phyloP scores from a whole-genome alignment of 2,113 vertebrate genomes.

The Protobothrops mucrosquamatus region DNA sequence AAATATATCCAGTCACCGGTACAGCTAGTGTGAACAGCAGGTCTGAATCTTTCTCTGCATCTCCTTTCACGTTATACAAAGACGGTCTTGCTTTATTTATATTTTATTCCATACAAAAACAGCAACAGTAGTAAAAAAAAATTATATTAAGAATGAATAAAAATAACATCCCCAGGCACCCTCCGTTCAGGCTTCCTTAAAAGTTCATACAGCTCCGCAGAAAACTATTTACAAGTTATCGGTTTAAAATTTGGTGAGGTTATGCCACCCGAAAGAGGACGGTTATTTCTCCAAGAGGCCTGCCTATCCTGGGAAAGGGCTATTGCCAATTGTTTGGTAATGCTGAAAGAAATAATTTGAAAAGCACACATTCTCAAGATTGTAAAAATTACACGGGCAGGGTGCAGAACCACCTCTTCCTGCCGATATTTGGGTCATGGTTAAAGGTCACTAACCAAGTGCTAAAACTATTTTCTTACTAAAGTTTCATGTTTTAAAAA shows the following conservation, averaged over 20 bases:
- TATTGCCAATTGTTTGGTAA: neutral
- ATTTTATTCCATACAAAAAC: slow-evolving; percentile 54
- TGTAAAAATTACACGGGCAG: neutral
- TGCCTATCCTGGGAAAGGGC: neutral
- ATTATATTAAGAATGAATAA: slow-evolving; percentile 57
- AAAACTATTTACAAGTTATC: slow-evolving; percentile 51
- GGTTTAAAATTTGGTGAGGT: slow-evolving; percentile 20
- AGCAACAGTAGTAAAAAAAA: slow-evolving; percentile 60
- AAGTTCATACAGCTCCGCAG: neutral
- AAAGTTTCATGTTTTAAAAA: neutral
- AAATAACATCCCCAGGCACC: slow-evolving; percentile 16
- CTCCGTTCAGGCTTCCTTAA: slow-evolving; percentile 17
- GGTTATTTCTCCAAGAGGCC: neutral
- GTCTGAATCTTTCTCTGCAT: neutral
- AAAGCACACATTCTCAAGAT: neutral
- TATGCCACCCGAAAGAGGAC: neutral
- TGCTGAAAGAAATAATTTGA: neutral
- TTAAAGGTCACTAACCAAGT: neutral
- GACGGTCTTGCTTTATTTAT: slow-evolving; percentile 10
- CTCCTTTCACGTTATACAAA: neutral
- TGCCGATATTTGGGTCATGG: neutral
- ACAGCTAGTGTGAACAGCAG: neutral
- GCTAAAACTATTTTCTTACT: neutral
- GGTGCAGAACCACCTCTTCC: neutral
- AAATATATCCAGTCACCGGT: neutral